Evolutionary conservation across 1,140 invertebrate species (phyloP).

Genomic region (Cecropterus lyciades): DNA sequence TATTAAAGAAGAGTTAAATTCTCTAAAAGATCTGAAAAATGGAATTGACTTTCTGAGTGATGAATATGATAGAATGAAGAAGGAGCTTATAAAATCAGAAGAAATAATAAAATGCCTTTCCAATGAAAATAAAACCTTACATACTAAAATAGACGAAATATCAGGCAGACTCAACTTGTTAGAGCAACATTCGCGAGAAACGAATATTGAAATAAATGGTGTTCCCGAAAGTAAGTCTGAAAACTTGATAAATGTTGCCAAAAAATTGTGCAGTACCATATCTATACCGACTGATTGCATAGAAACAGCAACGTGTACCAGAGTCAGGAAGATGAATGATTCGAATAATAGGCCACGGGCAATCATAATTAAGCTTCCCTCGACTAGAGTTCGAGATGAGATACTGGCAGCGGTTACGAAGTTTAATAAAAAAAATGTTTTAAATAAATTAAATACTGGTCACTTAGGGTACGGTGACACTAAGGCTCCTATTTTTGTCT

Average conservation of each 20-base stretch:
- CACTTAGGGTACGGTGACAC: conserved; percentile 40
- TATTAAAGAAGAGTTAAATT: conserved; percentile 32
- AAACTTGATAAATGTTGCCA: conserved; percentile 35
- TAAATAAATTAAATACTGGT: conserved; percentile 37
- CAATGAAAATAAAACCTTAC: conserved; percentile 29
- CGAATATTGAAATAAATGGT: conserved; percentile 45
- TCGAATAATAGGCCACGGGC: conserved; percentile 36
- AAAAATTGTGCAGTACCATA: conserved; percentile 33
- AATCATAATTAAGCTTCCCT: conserved; percentile 42
- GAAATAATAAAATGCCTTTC: conserved; percentile 24
- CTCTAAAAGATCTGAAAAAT: conserved; percentile 21
- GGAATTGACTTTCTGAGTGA: conserved; percentile 35
- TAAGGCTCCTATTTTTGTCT: conserved; percentile 38
- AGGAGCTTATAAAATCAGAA: conserved; percentile 21
- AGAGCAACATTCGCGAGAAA: conserved; percentile 44
- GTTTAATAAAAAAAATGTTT: conserved; percentile 41
- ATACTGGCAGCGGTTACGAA: conserved; percentile 42
- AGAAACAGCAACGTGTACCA: conserved; percentile 31
- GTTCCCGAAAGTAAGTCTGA: conserved; percentile 43
- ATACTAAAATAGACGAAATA: conserved; percentile 23
- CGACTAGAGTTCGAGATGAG: conserved; percentile 33
- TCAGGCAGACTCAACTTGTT: conserved; percentile 4
- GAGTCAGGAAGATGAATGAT: conserved; percentile 44
- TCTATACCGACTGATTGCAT: conserved; percentile 23
- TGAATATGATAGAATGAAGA: conserved; percentile 37